A percentile compares a stretch with the other conserved stretches of the same genome.
Conservation (phyloP, 2,888 invertebrate genomes). For the Callinectes sapidus region DNA sequence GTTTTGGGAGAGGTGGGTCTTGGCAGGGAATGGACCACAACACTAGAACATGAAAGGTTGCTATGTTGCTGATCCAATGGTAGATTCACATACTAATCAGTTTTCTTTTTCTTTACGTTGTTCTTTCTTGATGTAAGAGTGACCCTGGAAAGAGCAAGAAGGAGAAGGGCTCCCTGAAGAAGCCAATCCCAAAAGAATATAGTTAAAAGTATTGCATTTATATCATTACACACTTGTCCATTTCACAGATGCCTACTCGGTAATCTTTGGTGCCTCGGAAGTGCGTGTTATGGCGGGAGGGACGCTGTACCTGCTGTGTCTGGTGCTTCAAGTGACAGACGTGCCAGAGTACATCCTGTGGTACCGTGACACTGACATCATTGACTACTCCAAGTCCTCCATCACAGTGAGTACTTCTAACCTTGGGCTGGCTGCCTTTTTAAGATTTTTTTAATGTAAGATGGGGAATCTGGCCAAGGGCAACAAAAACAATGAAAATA, state of each 20-base stretch:
- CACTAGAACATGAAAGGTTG: too few relatives aligned
- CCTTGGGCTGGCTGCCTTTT: too few relatives aligned
- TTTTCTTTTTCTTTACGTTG: too few relatives aligned
- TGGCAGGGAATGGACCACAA: too few relatives aligned
- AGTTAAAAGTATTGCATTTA: not conserved
- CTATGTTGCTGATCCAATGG: too few relatives aligned
- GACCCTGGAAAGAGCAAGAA: not conserved
- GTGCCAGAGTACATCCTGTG: constrained; percentile 63
- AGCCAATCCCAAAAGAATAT: too few relatives aligned
- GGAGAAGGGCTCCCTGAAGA: not conserved
- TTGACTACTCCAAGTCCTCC: constrained; percentile 46
- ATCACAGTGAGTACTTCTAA: constrained; percentile 41
- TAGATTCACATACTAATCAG: too few relatives aligned
- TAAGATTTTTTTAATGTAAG: too few relatives aligned
- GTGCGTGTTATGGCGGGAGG: constrained; percentile 50
- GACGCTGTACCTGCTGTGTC: constrained; percentile 57
- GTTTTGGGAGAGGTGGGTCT: too few relatives aligned
- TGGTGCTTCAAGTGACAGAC: constrained; percentile 56
- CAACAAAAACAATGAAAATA: too few relatives aligned
- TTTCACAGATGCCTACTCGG: constrained; percentile 56
- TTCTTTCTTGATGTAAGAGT: too few relatives aligned
- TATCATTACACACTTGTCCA: not conserved
- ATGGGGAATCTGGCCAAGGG: too few relatives aligned
- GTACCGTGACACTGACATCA: constrained; percentile 41
- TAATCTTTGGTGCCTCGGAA: constrained; percentile 58